Evolutionary conservation across 1,140 invertebrate genomes (phyloP), one percentile per base, ranked within the genome.

Genomic region (Saccostrea cuccullata): DNA sequence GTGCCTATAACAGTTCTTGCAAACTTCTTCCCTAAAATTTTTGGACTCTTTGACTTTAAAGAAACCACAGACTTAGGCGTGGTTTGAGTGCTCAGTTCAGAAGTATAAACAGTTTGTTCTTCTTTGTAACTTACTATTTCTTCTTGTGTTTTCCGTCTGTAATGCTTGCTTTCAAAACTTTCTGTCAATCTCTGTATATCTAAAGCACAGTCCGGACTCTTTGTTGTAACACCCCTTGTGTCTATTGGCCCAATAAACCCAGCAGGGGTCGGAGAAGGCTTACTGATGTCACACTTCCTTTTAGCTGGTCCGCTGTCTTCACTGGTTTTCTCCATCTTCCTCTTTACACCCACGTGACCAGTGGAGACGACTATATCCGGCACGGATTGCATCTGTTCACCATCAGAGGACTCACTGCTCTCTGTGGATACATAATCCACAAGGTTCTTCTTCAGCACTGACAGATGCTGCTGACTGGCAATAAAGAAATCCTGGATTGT

Each of bases 381-480:
- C 70, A 77, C 11, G n/a, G n/a, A 47, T n/a, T 47, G 12, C 4
- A 2, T 40, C 4, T n/a, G 40, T 9, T 56, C 82, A n/a, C 55
- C 82, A 20, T 84, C 82, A 15, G 40, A 55, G 11, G 82, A 84
- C 6, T 55, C 23, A 20, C 55, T 56, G 40, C 40, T 84, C 17
- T 84, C 82, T 55, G n/a, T n/a, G 23, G 47, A 17, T 55, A 9
- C 82, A 84, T 84, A 84, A 36, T 84, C 82, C 17, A 84, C 82
- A 36, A 84, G 20, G 40, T 84, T 84, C 26, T 77, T 77, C 30
- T 77, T 77, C 11, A 77, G 15, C 9, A 77, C 26, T 26, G 11
- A 23, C 2, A 77, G 26, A 30, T 17, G 70, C 15, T 30, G 70
- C 15, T 77, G 23, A 77, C 70, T 77, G 23, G 70, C 70, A 36